A percentile compares a stretch with the other conserved stretches of the same genome.
phyloP scores from a whole-genome alignment of 2,797 vertebrate genomes.

The Kryptopterus vitreolus region DNA sequence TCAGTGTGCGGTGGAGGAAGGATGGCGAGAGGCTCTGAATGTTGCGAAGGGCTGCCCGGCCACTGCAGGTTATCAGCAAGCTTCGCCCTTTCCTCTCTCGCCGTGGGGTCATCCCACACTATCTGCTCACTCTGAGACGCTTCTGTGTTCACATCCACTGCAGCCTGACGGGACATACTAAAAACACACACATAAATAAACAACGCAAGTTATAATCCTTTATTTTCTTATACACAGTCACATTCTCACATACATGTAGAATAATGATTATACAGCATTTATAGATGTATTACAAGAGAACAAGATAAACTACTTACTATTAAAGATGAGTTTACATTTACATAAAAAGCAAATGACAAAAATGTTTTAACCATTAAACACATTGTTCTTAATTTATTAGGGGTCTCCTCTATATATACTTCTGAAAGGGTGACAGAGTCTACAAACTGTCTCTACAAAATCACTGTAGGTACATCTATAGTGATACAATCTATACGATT shows the following conservation, averaged over 20 bases:
- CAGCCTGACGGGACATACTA: slow-evolving; percentile 83
- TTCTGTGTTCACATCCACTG: slow-evolving; percentile 86
- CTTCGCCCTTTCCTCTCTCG: slow-evolving; percentile 92
- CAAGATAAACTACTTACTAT: not conserved
- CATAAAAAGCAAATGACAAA: not conserved
- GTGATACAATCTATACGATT: no score
- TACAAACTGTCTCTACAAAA: no score
- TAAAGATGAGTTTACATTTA: not conserved
- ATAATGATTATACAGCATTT: not conserved
- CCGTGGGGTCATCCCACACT: slow-evolving; percentile 97
- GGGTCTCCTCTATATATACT: no score
- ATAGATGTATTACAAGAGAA: not conserved
- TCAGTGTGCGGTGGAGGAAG: slow-evolving; percentile 57
- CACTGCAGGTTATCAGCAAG: slow-evolving; percentile 93
- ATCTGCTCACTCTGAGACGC: slow-evolving; percentile 97
- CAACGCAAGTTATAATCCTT: not conserved
- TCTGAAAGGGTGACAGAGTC: no score
- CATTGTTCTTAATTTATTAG: no score
- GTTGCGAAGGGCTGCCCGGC: slow-evolving; percentile 89
- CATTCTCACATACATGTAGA: not conserved
- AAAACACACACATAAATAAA: slow-evolving; percentile 3
- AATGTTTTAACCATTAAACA: no score
- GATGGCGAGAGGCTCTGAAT: slow-evolving; percentile 73
- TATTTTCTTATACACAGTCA: not conserved
- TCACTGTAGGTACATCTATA: no score